Conservation (phyloP, 2,797 vertebrate species). For the Pagetopsis macropterus region DNA sequence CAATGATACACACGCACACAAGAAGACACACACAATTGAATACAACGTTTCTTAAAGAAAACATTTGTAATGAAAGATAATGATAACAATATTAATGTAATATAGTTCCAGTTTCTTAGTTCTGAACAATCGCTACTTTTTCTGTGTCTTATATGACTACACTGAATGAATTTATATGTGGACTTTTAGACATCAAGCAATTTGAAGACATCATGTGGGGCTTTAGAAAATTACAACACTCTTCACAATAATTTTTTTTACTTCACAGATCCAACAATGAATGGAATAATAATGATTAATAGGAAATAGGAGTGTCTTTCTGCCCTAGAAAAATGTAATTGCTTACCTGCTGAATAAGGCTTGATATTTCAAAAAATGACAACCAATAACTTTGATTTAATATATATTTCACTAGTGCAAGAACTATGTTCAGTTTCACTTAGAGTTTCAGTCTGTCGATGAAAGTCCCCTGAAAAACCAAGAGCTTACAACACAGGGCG, state of each 20-base stretch:
- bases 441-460: slow-evolving; percentile 53
- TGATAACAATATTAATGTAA: no score
- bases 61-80: no score
- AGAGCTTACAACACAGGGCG: slow-evolving; percentile 23
- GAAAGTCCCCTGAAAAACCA: slow-evolving; percentile 53
- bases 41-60: no score
- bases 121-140: not conserved
- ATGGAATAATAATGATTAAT: no score
- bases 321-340: not conserved
- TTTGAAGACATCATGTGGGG: not conserved
- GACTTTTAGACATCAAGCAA: not conserved
- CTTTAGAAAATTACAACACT: no score
- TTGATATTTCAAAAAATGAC: no score
- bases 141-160: not conserved
- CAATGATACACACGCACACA: no score
- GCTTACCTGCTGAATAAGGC: no score
- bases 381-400: no score
- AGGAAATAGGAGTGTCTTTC: not conserved
- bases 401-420: slow-evolving; percentile 54
- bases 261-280: no score
- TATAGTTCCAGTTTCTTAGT: not conserved
- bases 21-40: no score
- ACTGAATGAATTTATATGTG: not conserved
- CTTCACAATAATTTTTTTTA: no score
- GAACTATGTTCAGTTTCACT: slow-evolving; percentile 71